Base-by-base conservation (phyloP, 2,888 invertebrate genomes). In the Leptopilina myrica region DNA sequence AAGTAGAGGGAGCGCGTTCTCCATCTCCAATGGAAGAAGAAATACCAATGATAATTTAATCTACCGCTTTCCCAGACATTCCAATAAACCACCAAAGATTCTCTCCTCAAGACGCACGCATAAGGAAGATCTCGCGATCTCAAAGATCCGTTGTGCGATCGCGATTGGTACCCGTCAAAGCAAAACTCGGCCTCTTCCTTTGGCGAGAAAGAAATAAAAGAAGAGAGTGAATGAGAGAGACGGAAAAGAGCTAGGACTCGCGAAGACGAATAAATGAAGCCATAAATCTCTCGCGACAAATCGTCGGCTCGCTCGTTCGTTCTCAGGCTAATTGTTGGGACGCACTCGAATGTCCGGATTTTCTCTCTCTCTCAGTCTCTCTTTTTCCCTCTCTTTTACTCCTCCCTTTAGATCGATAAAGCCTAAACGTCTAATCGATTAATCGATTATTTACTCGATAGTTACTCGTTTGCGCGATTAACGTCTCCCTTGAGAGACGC, bases 241-340 rank as follows among this genome's bases (percentile, higher is more conserved):
- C 73, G 69, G 76, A 56, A 69, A 77, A 77, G 56, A 77, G 46
- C 15, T 20, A 46, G 64, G 53, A 69, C 53, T 46, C 76, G 81
- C 79, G 67, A 79, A 79, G 79, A 76, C 84, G 83, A 56, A 85
- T 88, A 88, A 87, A 88, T 87, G 88, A 89, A 89, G 89, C 88
- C 84, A 89, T 89, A 89, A 89, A 89, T 89, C 88, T 87, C 85
- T 73, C 78, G 84, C 84, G 89, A 89, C 89, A 89, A 89, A 89
- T 89, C 85, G 87, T 85, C 84, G 85, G 84, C 86, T 86, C 83
- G 85, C 83, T 85, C 85, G 84, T 86, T 85, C 84, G 85, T 88
- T 88, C 88, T 85, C 87, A 86, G 85, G 87, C 88, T 89, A 89
- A 89, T 89, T 89, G 88, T 89, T 88, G 84, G 84, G 86, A 88